Conservation (phyloP, 2,113 vertebrate genomes). For the Coreoperca whiteheadi region DNA sequence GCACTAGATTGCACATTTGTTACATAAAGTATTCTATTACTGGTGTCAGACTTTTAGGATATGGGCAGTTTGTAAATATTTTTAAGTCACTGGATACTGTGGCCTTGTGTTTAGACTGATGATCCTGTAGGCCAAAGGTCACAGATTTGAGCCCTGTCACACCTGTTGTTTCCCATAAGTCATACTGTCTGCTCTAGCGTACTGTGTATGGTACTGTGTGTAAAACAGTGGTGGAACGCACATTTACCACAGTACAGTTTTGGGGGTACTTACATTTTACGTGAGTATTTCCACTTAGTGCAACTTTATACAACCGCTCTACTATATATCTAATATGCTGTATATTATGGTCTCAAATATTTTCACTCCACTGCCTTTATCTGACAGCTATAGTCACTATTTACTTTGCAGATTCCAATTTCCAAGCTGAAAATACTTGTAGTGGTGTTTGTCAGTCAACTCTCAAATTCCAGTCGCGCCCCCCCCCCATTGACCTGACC, state of each 20-base stretch:
- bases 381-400: too few relatives aligned
- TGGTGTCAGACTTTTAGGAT: neutral
- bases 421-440: too few relatives aligned
- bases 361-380: neutral
- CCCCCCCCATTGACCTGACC: slow-evolving; percentile 4
- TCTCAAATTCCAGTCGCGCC: neutral
- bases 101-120: neutral
- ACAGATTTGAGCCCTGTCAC: neutral
- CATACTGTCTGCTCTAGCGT: neutral
- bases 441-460: neutral
- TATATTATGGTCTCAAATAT: neutral
- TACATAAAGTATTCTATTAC: neutral
- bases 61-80: neutral
- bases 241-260: too few relatives aligned
- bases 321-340: neutral
- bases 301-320: too few relatives aligned
- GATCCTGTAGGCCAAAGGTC: neutral
- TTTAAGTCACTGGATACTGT: too few relatives aligned
- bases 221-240: neutral
- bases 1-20: neutral
- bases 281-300: too few relatives aligned
- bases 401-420: too few relatives aligned
- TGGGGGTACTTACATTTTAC: too few relatives aligned
- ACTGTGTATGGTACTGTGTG: neutral
- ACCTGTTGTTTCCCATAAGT: neutral